Conservation (phyloP, 2,113 vertebrate species). For the Sinocyclocheilus anshuiensis region DNA sequence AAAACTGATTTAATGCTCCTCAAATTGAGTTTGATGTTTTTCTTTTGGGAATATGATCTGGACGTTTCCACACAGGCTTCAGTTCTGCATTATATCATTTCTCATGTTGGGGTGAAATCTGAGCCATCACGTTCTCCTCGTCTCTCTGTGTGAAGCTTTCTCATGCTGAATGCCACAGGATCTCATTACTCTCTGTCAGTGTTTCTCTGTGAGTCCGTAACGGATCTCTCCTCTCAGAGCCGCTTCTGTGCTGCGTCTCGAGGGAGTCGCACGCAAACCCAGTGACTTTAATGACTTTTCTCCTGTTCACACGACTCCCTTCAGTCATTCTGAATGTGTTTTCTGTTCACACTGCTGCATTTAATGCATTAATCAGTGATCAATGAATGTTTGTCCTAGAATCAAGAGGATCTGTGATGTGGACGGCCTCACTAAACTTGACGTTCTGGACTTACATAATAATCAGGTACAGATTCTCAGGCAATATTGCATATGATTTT, state of each 20-base stretch:
- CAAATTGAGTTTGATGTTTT: no score
- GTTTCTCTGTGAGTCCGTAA: neutral
- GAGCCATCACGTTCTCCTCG: neutral
- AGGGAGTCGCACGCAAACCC: neutral
- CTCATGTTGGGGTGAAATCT: neutral
- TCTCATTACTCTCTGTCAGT: neutral
- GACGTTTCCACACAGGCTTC: neutral
- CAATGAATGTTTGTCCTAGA: constrained; percentile 71
- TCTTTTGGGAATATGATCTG: no score
- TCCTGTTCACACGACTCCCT: neutral
- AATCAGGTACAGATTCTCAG: constrained; percentile 85
- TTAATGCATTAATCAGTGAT: neutral
- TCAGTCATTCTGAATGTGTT: neutral
- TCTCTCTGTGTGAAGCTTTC: neutral
- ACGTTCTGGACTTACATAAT: constrained; percentile 92
- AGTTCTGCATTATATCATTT: neutral
- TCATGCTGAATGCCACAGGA: neutral
- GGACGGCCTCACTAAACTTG: constrained; percentile 83
- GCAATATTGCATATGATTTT: neutral
- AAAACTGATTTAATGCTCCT: no score
- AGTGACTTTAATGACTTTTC: neutral
- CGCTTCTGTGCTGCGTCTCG: no score
- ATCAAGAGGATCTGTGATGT: constrained; percentile 87
- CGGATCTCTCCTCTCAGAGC: no score
- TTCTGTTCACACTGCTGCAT: neutral